Base-by-base conservation (phyloP, 30 jellyfish, hydroid and myxozoan genomes). In the Aurelia aurita region DNA sequence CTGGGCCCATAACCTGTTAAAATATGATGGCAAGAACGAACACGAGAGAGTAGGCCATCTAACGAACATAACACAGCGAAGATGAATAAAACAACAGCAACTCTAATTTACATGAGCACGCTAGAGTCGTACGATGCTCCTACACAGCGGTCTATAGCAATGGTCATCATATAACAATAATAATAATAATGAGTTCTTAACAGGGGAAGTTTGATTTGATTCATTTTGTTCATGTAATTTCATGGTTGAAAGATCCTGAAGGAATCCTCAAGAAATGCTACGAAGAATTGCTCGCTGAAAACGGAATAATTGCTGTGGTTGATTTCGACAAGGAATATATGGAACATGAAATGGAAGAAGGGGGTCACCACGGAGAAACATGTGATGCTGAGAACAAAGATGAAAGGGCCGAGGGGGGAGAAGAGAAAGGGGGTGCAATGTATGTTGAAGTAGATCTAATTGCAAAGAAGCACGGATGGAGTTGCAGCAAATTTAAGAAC, bases 401-500 rank as follows among this genome's bases (percentile, higher is more conserved):
- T 34, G 80, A 69, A 23, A 65, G 57, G 19, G 76, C 28, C 2
- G 22, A 55, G 13, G 75, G 32, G 2, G 74, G 16, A n/a, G 75
- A 74, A 74, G 75, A 53, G 10, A 43, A 20, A 3, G 64, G 35
- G 3, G 86, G 86, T 12, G 9, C 14, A 3, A 51, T 53, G 86
- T 74, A 32, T 31, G 86, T 74, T 9, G 63, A 74, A 45, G 86
- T 74, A 23, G 86, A 74, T 57, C 26, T 59, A 34, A 74, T 74
- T 57, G 86, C 86, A 23, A 46, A 54, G 9, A 74, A 74, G 67
- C 75, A 55, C n/a, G 61, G 61, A 10, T 74, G 86, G 86, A 74
- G 16, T 27, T 74, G 74, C 39, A 58, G 47, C n/a, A 74, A 74
- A 73, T 74, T 74, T 51, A 43, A 58, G 22, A 22, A 74, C 39